Conservation (phyloP, 2,888 invertebrate genomes). For the Agrypnus murinus region DNA sequence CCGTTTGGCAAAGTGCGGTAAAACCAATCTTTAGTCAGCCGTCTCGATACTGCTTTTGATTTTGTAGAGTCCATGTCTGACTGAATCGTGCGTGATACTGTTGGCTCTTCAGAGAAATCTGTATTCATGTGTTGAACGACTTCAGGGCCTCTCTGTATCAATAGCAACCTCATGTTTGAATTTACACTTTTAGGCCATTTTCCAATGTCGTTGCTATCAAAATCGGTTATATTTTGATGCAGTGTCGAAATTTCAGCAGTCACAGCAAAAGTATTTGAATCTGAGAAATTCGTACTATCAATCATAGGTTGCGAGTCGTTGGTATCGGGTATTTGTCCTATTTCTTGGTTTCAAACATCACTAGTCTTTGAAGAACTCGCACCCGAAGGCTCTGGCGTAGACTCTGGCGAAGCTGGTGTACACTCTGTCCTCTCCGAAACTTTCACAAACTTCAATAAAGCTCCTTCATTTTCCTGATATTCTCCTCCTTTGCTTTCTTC, state of each 20-base stretch:
- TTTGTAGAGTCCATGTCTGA: background rate
- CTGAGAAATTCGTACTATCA: background rate
- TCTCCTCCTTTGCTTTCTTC: slow-evolving; percentile 9
- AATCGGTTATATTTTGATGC: background rate
- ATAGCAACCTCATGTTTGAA: background rate
- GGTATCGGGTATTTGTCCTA: background rate
- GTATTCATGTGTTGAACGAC: background rate
- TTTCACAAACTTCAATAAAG: slow-evolving; percentile 1
- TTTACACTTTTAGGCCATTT: background rate
- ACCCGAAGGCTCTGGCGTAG: background rate
- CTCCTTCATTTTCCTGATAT: background rate
- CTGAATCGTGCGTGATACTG: background rate
- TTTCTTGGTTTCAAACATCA: background rate
- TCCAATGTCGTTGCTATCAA: background rate
- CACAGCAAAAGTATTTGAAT: background rate
- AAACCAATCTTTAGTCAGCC: slow-evolving; percentile 9
- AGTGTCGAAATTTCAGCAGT: slow-evolving; percentile 11
- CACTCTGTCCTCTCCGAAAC: too few relatives aligned
- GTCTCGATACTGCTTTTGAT: background rate
- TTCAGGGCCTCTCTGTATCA: background rate
- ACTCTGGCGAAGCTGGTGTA: background rate
- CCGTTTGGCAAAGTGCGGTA: slow-evolving; percentile 9
- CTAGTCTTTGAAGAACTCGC: background rate
- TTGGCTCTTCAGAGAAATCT: background rate
- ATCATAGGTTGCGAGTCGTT: background rate